Evolutionary conservation across 2,797 vertebrate species (phyloP), one percentile per base, ranked within the genome.

Genomic region (Danionella dracula): DNA sequence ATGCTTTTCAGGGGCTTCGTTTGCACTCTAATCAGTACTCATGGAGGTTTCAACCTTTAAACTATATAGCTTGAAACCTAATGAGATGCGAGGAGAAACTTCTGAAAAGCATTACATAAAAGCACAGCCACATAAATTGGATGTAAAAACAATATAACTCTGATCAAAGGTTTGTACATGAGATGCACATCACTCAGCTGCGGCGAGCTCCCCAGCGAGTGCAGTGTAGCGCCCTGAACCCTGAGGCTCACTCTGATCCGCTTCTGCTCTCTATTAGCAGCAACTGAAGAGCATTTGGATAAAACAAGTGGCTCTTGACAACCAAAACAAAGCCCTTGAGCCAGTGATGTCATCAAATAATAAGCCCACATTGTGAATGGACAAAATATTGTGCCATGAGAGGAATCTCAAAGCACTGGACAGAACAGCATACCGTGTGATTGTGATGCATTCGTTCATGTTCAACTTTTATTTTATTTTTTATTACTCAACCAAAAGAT

Each of bases 251-350:
- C 29, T 49, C 53, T 44, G 34, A 44, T 31, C 50, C 27, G 21
- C 38, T 42, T 62, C 50, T 38, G 38, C 48, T 49, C 20, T 61
- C 9, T 64, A 50, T 38, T 51, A 57, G 59, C 21, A 41, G 50
- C 51, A 66, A 73, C 41, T 68, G 53, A n/a, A 32, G 40, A 32
- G 51, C 41, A 67, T 68, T 76, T 64, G 48, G 51, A 40, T 64
- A 38, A 67, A 63, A 48, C 37, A 63, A 38, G 58, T 61, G 21
- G 15, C 54, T 55, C 31, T 65, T 59, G 42, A 35, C 53, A 72
- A 66, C 51, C 63, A 38, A 74, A 69, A 75, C 62, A 71, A 66
- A 70, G 49, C 42, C 51, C 64, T 71, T 19, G 21, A 65, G 65
- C 50, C 2, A 12, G 56, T 73, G 62, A 70, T 59, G 51, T 70